Percentiles rank a stretch among this genome's conserved stretches.
Evolutionary conservation across 2,113 vertebrate species (phyloP).

Genomic region (Trinectes maculatus): DNA sequence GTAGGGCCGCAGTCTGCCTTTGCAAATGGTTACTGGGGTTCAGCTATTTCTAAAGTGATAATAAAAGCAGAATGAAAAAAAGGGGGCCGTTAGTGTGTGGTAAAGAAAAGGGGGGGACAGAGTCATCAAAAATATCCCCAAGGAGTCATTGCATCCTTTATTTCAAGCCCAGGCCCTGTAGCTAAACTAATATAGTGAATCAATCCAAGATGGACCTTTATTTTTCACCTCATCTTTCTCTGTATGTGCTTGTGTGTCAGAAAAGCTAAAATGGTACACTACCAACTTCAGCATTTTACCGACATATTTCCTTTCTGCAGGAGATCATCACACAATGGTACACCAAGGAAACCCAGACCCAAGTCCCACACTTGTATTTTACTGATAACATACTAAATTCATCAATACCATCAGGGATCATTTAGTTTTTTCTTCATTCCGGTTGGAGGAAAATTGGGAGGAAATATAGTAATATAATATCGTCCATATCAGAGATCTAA

Average conservation of each 20-base stretch:
- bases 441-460: too few species aligned
- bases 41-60: conserved; percentile 49
- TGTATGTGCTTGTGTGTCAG: conserved; percentile 1
- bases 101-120: conserved; percentile 51
- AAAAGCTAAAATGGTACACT: too few species aligned
- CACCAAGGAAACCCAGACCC: conserved; percentile 8
- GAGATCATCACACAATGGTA: conserved; percentile 32
- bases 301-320: not conserved
- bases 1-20: conserved; percentile 2
- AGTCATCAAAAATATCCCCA: conserved; percentile 62
- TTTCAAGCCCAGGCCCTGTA: conserved; percentile 58
- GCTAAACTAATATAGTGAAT: conserved; percentile 64
- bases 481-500: not conserved
- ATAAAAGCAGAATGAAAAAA: conserved; percentile 35
- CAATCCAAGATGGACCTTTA: conserved; percentile 35
- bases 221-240: conserved; percentile 47
- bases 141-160: conserved; percentile 58
- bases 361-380: too few species aligned
- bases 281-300: conserved; percentile 25
- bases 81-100: not conserved
- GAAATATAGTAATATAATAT: too few species aligned
- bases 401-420: too few species aligned
- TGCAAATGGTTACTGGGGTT: conserved; percentile 11
- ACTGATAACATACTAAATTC: too few species aligned
- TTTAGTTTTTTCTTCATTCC: too few species aligned